These are phyloP conservation scores for Peromyscus aztecus DNA, from an alignment of 2,797 vertebrate species.

Conservation along the genomic window DNA sequence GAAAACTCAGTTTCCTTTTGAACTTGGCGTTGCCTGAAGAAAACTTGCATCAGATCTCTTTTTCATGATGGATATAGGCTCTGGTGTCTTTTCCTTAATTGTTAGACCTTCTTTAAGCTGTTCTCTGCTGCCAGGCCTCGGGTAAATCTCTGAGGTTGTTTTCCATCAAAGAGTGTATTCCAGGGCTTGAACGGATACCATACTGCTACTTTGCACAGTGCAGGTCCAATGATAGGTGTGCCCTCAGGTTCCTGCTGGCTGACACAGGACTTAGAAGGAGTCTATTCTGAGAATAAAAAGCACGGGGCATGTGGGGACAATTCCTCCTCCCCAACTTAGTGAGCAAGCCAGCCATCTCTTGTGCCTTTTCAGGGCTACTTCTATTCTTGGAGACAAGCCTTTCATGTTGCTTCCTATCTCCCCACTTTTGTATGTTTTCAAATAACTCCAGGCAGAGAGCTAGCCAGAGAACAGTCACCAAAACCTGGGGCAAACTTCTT, in stretches of 20 bases:
- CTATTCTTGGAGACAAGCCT: not conserved
- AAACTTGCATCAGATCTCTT: not conserved
- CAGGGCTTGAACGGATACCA: not conserved
- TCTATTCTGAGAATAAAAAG: not conserved
- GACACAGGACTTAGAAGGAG: not conserved
- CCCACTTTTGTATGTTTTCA: not conserved
- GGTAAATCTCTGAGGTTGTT: not conserved
- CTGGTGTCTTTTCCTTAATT: not conserved
- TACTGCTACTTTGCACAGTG: not conserved
- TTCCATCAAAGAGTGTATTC: not conserved
- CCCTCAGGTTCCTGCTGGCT: not conserved
- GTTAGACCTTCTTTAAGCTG: not conserved
- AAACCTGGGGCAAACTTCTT: not conserved
- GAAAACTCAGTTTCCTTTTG: not conserved
- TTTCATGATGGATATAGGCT: not conserved
- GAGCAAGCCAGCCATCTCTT: not conserved
- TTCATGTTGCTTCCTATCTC: not conserved
- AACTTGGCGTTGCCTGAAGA: not conserved
- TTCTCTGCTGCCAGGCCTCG: not conserved
- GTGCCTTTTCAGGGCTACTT: not conserved
- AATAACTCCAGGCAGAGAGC: not conserved
- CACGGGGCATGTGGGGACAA: not conserved
- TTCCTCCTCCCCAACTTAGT: not conserved
- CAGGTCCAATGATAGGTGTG: not conserved
- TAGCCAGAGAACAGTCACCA: not conserved